A percentile compares a stretch with the other conserved stretches of the same genome.
Evolutionary conservation across 1,140 invertebrate species (phyloP).

Genomic region (Charaxes varanes): DNA sequence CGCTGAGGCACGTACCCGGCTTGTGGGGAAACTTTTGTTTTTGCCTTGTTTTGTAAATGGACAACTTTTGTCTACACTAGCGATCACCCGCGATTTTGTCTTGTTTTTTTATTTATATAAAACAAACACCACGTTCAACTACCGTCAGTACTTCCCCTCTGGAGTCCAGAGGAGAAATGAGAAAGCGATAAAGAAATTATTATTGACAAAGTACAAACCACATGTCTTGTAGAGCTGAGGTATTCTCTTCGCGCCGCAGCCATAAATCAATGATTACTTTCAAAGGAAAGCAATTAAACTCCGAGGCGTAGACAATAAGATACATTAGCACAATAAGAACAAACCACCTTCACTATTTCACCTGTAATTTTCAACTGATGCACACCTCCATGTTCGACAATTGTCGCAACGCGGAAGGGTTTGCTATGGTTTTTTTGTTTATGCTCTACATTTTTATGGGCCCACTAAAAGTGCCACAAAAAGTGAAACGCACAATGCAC

Average conservation of each 20-base stretch:
- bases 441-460: slow-evolving; percentile 65
- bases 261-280: slow-evolving; percentile 62
- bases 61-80: no score
- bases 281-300: slow-evolving; percentile 66
- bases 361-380: slow-evolving; percentile 64
- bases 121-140: no score
- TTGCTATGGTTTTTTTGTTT: slow-evolving; percentile 58
- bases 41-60: background rate
- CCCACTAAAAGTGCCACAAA: slow-evolving; percentile 54
- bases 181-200: slow-evolving; percentile 11
- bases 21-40: slow-evolving; percentile 24
- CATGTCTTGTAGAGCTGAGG: slow-evolving; percentile 18
- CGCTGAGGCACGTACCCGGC: slow-evolving; percentile 38
- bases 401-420: slow-evolving; percentile 61
- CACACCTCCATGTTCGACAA: slow-evolving; percentile 33
- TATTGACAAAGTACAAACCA: slow-evolving; percentile 34
- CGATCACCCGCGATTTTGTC: no score
- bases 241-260: slow-evolving; percentile 21
- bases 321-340: slow-evolving; percentile 58
- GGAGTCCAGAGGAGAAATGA: background rate
- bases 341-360: slow-evolving; percentile 66
- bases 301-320: slow-evolving; percentile 46
- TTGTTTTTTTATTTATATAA: no score
- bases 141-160: background rate
- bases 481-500: slow-evolving; percentile 60